These are phyloP conservation scores for Anaspis maculata DNA, from an alignment of 2,888 invertebrate species.

Conservation along the genomic window DNA sequence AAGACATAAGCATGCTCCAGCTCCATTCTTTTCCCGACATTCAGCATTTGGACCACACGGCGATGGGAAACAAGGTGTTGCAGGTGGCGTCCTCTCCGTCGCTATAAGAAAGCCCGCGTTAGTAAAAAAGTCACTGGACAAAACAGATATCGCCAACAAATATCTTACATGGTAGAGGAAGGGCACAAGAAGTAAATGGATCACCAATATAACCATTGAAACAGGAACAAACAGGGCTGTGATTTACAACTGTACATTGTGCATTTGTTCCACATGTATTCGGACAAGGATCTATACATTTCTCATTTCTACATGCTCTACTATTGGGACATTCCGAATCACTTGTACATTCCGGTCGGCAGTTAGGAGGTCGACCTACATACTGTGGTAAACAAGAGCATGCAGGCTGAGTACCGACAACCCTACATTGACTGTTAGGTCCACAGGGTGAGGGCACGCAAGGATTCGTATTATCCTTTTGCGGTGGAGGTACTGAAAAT, in stretches of 20 bases:
- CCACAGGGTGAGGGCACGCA: conserved; percentile 79
- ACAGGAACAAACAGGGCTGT: conserved; percentile 73
- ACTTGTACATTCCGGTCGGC: conserved; percentile 74
- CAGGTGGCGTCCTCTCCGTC: conserved; percentile 53
- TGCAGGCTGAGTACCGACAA: conserved; percentile 74
- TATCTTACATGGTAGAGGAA: conserved; percentile 36
- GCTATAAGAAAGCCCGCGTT: conserved; percentile 39
- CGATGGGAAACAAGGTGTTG: conserved; percentile 73
- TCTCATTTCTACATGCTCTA: conserved; percentile 71
- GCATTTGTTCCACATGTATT: conserved; percentile 74
- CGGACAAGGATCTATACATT: conserved; percentile 76
- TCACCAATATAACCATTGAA: conserved; percentile 77
- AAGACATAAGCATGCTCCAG: conserved; percentile 77
- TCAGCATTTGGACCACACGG: conserved; percentile 82
- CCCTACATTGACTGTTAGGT: conserved; percentile 72
- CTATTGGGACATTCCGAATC: conserved; percentile 75
- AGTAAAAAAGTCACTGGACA: conserved; percentile 6
- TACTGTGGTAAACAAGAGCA: conserved; percentile 75
- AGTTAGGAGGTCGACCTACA: conserved; percentile 78
- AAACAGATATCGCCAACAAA: not conserved
- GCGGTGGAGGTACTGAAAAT: conserved; percentile 40
- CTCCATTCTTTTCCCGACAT: conserved; percentile 72
- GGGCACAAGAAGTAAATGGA: conserved; percentile 51
- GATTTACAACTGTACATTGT: conserved; percentile 75
- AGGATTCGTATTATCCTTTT: conserved; percentile 50